Evolutionary conservation across 2,797 vertebrate species (phyloP).

Genomic region (Malacoraja senta): DNA sequence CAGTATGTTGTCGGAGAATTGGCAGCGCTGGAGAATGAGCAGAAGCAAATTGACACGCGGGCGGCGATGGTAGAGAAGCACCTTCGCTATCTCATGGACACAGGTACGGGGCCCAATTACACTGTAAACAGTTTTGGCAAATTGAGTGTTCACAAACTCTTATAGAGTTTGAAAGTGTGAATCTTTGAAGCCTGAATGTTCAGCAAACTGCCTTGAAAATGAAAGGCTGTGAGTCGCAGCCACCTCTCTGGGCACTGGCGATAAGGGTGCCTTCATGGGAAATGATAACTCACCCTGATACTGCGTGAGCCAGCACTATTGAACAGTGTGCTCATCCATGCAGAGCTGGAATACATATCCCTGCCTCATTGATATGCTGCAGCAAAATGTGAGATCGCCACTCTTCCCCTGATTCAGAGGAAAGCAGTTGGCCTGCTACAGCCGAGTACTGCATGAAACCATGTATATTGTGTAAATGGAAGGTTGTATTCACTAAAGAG

Average conservation of each 20-base stretch:
- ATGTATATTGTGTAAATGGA: constrained; percentile 62
- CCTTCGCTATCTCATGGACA: constrained; percentile 99
- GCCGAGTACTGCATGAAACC: constrained; percentile 82
- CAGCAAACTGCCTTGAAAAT: constrained; percentile 89
- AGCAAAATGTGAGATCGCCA: constrained; percentile 77
- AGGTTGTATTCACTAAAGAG: constrained; percentile 69
- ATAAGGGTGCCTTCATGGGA: constrained; percentile 99
- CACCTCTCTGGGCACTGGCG: constrained; percentile 99
- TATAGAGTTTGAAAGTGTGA: constrained; percentile 89
- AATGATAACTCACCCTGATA: constrained; percentile 99
- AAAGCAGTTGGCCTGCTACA: constrained; percentile 73
- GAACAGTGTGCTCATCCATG: constrained; percentile 98
- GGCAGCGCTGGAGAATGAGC: constrained; percentile 99
- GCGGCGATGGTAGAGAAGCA: constrained; percentile 99
- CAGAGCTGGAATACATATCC: constrained; percentile 96
- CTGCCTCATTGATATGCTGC: constrained; percentile 99
- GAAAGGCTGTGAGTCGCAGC: constrained; percentile 88
- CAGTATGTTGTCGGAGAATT: constrained; percentile 99
- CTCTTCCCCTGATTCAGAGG: constrained; percentile 72
- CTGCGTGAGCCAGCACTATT: constrained; percentile 86
- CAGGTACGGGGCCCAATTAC: constrained; percentile 99
- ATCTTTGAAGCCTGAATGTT: constrained; percentile 99
- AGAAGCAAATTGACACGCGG: constrained; percentile 99
- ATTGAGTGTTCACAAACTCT: constrained; percentile 97
- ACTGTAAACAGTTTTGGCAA: constrained; percentile 99